Percentiles rank a stretch among this genome's conserved stretches.
phyloP scores from a whole-genome alignment of 2,113 vertebrate species.

The Colius striatus region DNA sequence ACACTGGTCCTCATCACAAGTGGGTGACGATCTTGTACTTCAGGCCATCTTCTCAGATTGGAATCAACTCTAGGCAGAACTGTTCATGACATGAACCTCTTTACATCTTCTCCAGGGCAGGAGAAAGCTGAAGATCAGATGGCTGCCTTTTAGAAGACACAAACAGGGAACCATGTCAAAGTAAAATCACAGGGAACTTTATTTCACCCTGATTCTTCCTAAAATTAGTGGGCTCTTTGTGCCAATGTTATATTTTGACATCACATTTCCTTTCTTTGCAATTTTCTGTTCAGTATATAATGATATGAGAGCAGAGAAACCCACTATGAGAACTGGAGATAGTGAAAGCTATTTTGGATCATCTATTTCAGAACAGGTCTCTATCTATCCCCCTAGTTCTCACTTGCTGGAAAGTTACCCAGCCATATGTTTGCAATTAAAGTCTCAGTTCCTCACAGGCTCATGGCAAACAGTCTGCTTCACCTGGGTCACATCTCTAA shows the following conservation, averaged over 20 bases:
- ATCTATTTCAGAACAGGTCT: constrained; percentile 44
- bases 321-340: not conserved
- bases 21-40: not conserved
- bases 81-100: not conserved
- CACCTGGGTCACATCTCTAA: constrained; percentile 65
- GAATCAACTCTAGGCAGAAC: not conserved
- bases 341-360: constrained; percentile 10
- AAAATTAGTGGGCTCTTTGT: not conserved
- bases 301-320: not conserved
- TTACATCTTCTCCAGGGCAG: not conserved
- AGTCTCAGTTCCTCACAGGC: constrained; percentile 53
- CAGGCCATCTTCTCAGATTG: not conserved
- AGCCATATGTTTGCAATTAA: constrained; percentile 65
- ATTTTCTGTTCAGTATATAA: not conserved
- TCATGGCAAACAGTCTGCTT: constrained; percentile 59
- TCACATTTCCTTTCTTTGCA: not conserved
- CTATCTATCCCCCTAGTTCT: constrained; percentile 27
- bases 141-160: not conserved
- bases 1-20: not conserved
- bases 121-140: not conserved
- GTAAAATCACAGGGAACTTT: not conserved
- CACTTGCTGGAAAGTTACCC: constrained; percentile 63
- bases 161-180: not conserved
- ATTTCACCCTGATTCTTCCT: not conserved
- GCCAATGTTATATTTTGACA: not conserved